Evolutionary conservation across 2,113 vertebrate species (phyloP), one percentile per base, ranked within the genome.

Genomic region (Hemibagrus wyckioides): DNA sequence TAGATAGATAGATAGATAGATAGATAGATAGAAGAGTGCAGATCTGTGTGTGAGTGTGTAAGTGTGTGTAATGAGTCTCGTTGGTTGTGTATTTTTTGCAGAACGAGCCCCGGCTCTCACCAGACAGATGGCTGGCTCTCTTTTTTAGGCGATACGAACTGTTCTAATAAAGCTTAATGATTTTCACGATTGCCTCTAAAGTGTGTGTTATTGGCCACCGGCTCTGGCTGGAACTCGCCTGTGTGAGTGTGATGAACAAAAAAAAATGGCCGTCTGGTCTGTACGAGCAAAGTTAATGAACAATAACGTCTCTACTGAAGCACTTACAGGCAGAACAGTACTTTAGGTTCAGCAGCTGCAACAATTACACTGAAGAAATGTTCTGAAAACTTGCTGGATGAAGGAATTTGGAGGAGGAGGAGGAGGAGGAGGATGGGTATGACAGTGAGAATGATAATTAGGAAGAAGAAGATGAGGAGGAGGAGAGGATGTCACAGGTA

Each of bases 91-190:
- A 28, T 63, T 41, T 76, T n/a, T 30, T 65, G n/a, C 67, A 48
- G 17, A 30, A 69, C 48, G 65, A 56, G 85, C 81, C 50, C 59
- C 63, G 48, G 69, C 65, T 52, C 76, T 80, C 82, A 86, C 54
- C 73, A 52, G 77, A 71, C 85, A 89, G 77, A 87, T 81, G 89
- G 69, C 80, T 85, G 77, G 15, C 17, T 56, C 67, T 80, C 82
- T 80, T 59, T 88, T 89, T 73, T 50, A 65, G 86, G 57, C 57
- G 17, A 87, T 77, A 57, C 85, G 33, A 87, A 87, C 25, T 48
- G 48, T 79, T 80, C 17, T 87, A 82, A 75, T 75, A 65, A 75
- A 81, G 59, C 25, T 71, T 79, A 86, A 86, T 75, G 82, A 86
- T 28, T 36, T 80, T 84, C 33, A 69, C 50, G 44, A 85, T 77